phyloP scores from a whole-genome alignment of 2,888 invertebrate species.

The Lycophotia porphyrea region DNA sequence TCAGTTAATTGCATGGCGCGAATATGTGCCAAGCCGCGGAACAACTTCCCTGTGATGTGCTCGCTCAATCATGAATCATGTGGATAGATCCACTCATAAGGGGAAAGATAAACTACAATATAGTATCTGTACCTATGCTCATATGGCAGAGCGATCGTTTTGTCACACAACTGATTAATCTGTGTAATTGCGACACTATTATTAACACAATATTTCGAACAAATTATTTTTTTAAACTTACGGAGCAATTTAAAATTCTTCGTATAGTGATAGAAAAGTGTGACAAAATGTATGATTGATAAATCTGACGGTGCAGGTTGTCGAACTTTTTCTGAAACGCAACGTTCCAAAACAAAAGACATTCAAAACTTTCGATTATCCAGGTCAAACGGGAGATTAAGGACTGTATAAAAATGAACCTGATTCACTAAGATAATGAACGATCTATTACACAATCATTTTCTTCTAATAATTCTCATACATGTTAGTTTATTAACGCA shows the following conservation, averaged over 20 bases:
- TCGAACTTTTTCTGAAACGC: neutral
- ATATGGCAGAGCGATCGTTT: neutral
- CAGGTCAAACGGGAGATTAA: neutral
- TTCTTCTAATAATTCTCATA: too few relatives aligned
- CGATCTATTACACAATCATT: neutral
- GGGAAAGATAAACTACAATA: neutral
- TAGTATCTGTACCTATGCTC: neutral
- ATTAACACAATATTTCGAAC: neutral
- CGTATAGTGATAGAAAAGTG: neutral
- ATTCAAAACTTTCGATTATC: neutral
- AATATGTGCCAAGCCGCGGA: constrained; percentile 57
- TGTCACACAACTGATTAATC: neutral
- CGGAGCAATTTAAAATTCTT: neutral
- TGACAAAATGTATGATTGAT: neutral
- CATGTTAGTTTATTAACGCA: neutral
- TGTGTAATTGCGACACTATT: neutral
- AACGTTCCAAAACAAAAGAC: neutral
- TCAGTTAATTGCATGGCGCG: constrained; percentile 53
- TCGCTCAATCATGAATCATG: constrained; percentile 36
- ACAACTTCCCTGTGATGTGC: constrained; percentile 41
- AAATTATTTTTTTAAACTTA: neutral
- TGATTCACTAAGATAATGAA: neutral
- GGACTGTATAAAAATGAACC: neutral
- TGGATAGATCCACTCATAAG: constrained; percentile 10
- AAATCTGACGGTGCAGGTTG: neutral